Evolutionary conservation across 2,888 invertebrate genomes (phyloP), one percentile per base, ranked within the genome.

Genomic region (Griposia aprilina): DNA sequence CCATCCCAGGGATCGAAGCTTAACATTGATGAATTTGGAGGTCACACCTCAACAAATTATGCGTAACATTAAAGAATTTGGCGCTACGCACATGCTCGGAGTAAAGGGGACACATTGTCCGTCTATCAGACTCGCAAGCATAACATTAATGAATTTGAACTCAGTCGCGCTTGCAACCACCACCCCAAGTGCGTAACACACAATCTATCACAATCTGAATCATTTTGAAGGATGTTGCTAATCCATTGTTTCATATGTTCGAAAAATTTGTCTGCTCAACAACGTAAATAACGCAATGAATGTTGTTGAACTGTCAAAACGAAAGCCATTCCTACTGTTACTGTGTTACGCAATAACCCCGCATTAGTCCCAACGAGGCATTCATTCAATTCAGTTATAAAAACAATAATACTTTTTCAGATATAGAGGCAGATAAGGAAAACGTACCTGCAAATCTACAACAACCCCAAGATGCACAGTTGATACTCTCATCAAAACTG

Each of bases 351-450:
- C 30, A 36, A 36, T 36, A 1, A 36, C 30, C 30, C 30, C 30
- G 30, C 45, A 30, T 0, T 7, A 10, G 8, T 30, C 8, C 8
- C 45, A 57, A n/a, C 15, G 20, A 36, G 4, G 20, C 10, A n/a
- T 62, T n/a, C 0, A 52, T 20, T n/a, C 20, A 41, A 30, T 23
- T 48, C 1, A 10, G 4, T 36, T 23, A 23, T 3, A 65, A 20
- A 23, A 62, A 50, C 11, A 3, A 48, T 50, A 11, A 20, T 23
- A n/a, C 10, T 57, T 71, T 75, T 74, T 74, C 70, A 79, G 86
- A 88, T 23, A 11, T 65, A 90, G 92, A 92, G 52, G 85, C 80
- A 6, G 91, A 94, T 68, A 95, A 95, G 87, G 95, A 95, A 87
- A 95, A 95, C 68, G 83, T 94, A 26, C 89, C 93, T 0, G 89